phyloP scores from a whole-genome alignment of 2,888 invertebrate species.

The Macrosiphum euphorbiae region DNA sequence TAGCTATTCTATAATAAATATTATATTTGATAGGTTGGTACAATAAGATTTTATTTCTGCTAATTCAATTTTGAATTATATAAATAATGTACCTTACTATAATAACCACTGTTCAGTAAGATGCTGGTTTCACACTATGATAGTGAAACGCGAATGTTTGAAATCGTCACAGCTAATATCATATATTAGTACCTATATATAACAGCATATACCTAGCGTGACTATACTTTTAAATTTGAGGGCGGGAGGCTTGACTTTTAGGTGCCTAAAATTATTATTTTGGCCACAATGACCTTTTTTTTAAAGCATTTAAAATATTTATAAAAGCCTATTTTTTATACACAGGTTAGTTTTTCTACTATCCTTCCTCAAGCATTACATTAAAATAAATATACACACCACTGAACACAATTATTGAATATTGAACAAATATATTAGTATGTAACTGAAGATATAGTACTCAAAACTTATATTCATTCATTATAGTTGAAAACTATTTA shows the following conservation, averaged over 20 bases:
- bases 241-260: background rate
- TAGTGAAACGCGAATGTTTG: background rate
- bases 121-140: too few relatives aligned
- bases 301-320: background rate
- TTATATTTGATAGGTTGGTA: background rate
- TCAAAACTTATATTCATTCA: background rate
- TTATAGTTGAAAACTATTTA: too few relatives aligned
- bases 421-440: background rate
- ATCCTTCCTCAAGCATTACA: background rate
- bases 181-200: background rate
- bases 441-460: background rate
- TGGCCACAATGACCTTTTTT: background rate
- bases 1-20: background rate
- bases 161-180: background rate
- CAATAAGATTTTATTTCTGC: background rate
- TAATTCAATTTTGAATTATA: background rate
- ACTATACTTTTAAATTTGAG: background rate
- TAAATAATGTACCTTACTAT: background rate
- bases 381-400: background rate
- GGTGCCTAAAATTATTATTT: background rate
- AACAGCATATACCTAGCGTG: background rate
- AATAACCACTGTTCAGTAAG: background rate
- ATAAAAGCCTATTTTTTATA: background rate
- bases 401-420: background rate
- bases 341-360: background rate